Evolutionary conservation across 1,140 invertebrate species (phyloP).

Genomic region (Drosophila guanche): DNA sequence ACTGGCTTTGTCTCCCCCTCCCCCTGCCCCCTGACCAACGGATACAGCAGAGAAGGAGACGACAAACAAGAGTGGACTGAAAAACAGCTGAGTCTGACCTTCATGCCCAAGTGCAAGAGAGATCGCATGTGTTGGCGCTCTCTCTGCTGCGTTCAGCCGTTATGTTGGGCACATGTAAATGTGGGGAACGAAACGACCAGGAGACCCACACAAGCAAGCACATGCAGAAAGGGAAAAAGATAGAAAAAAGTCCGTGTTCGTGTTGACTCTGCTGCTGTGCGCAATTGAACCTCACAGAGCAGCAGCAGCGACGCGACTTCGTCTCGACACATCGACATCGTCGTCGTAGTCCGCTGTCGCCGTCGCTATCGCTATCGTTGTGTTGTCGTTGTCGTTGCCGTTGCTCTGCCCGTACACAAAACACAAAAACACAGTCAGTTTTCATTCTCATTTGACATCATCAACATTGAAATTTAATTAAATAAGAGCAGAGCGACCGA

Average conservation of each 20-base stretch:
- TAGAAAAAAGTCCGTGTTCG: conserved; percentile 51
- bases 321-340: no score
- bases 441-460: conserved; percentile 82
- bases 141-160: background rate
- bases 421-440: conserved; percentile 78
- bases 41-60: no score
- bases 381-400: conserved; percentile 48
- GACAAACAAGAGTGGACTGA: conserved; percentile 4
- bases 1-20: conserved; percentile 11
- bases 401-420: conserved; percentile 50
- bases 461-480: conserved; percentile 82
- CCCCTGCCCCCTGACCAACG: conserved; percentile 5
- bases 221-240: conserved; percentile 40
- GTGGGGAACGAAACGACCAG: conserved; percentile 13
- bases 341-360: conserved; percentile 33
- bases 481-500: conserved; percentile 61
- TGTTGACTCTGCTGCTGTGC: conserved; percentile 59
- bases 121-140: conserved; percentile 4
- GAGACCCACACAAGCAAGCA: conserved; percentile 29
- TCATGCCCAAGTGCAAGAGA: conserved; percentile 25
- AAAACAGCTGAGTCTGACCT: conserved; percentile 30
- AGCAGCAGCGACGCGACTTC: conserved; percentile 30
- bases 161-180: conserved; percentile 40
- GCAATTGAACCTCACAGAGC: conserved; percentile 69
- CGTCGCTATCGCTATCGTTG: conserved; percentile 45